Evolutionary conservation across 2,888 invertebrate genomes (phyloP).

Genomic region (Zygaena filipendulae): DNA sequence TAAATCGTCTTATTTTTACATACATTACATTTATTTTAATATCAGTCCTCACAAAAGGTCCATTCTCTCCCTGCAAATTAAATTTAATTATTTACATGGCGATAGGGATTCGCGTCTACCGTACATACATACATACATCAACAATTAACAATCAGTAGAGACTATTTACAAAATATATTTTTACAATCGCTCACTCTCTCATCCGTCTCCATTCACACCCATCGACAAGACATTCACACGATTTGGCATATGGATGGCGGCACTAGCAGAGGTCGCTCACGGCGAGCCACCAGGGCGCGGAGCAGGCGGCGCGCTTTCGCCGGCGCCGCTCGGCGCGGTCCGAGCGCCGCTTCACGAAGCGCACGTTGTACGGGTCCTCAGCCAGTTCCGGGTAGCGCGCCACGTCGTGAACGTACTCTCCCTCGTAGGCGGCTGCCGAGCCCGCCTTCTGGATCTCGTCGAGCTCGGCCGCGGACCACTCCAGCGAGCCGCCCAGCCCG

Average conservation of each 20-base stretch:
- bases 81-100: constrained; percentile 66
- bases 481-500: constrained; percentile 79
- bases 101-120: constrained; percentile 68
- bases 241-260: constrained; percentile 66
- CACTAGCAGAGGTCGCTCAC: constrained; percentile 55
- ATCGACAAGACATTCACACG: constrained; percentile 47
- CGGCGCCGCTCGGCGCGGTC: constrained; percentile 78
- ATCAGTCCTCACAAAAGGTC: constrained; percentile 70
- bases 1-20: constrained; percentile 67
- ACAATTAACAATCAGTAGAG: constrained; percentile 69
- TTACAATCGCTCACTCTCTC: constrained; percentile 41
- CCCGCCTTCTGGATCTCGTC: constrained; percentile 90
- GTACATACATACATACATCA: constrained; percentile 68
- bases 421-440: constrained; percentile 86
- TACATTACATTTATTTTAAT: constrained; percentile 68
- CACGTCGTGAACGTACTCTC: constrained; percentile 92
- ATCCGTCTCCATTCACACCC: constrained; percentile 44
- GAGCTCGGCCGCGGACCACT: constrained; percentile 89
- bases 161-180: constrained; percentile 67
- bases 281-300: constrained; percentile 61
- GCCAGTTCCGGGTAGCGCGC: constrained; percentile 91
- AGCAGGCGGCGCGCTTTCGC: constrained; percentile 72
- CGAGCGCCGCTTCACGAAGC: constrained; percentile 84
- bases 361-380: constrained; percentile 95
- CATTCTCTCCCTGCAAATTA: constrained; percentile 69